Evolutionary conservation across 2,888 invertebrate species (phyloP).

Genomic region (Aporophyla nigra): DNA sequence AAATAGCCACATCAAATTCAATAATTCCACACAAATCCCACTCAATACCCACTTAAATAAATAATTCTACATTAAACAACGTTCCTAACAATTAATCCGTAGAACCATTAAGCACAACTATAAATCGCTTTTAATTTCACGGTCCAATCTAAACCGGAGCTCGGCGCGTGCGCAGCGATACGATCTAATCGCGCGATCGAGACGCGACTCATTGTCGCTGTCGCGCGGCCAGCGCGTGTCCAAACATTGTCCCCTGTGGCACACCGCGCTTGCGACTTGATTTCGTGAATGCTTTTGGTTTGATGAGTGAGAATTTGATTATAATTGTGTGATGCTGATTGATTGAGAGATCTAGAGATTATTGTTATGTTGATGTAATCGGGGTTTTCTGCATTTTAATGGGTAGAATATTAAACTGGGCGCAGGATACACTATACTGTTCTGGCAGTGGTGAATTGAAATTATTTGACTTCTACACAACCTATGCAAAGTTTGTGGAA

Average conservation of each 20-base stretch:
- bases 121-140: constrained; percentile 84
- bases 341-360: constrained; percentile 35
- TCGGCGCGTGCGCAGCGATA: constrained; percentile 84
- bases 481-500: constrained; percentile 26
- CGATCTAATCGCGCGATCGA: constrained; percentile 82
- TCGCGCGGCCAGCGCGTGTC: constrained; percentile 80
- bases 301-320: constrained; percentile 52
- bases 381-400: constrained; percentile 13
- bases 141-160: constrained; percentile 77
- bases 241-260: constrained; percentile 81
- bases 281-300: constrained; percentile 53
- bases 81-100: constrained; percentile 77
- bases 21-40: constrained; percentile 55
- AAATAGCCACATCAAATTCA: constrained; percentile 51
- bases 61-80: constrained; percentile 68
- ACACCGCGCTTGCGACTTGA: constrained; percentile 53
- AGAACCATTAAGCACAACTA: constrained; percentile 73
- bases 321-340: constrained; percentile 42
- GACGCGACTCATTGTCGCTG: constrained; percentile 83
- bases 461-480: not conserved
- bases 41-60: constrained; percentile 59
- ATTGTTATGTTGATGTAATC: constrained; percentile 21
- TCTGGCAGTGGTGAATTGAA: not conserved
- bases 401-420: not conserved
- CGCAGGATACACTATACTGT: not conserved